Evolutionary conservation across 2,888 invertebrate genomes (phyloP).

Genomic region (Platycheirus rosarum): DNA sequence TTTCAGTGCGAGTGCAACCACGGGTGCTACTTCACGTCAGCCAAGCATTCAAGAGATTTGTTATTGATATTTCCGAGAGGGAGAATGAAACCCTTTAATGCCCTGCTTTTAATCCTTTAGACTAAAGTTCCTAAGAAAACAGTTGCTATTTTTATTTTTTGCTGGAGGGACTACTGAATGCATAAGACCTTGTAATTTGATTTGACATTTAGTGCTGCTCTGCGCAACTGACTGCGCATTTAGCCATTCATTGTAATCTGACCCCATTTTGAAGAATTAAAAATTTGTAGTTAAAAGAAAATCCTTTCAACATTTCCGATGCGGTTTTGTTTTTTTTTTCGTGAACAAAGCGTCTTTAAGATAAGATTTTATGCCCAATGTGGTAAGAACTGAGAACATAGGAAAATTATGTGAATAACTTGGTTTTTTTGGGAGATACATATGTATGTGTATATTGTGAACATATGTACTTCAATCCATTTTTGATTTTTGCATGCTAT

Average conservation of each 20-base stretch:
- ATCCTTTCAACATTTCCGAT: too few species aligned
- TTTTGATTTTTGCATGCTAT: too few species aligned
- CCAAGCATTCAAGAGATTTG: slow-evolving; percentile 34
- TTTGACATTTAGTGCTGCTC: slow-evolving; percentile 65
- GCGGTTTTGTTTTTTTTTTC: too few species aligned
- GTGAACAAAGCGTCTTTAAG: too few species aligned
- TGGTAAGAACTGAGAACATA: too few species aligned
- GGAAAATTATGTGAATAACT: too few species aligned
- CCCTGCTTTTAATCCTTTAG: slow-evolving; percentile 56
- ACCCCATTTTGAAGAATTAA: slow-evolving; percentile 52
- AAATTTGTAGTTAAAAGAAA: slow-evolving; percentile 9
- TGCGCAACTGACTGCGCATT: slow-evolving; percentile 54
- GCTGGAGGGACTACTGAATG: slow-evolving; percentile 15
- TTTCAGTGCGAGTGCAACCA: slow-evolving; percentile 1
- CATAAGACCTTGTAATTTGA: slow-evolving; percentile 65
- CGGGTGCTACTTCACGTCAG: slow-evolving; percentile 52
- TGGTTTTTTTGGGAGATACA: too few species aligned
- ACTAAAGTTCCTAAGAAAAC: slow-evolving; percentile 59
- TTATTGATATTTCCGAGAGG: slow-evolving; percentile 2
- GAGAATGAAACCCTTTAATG: slow-evolving; percentile 44
- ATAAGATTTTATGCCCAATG: too few species aligned
- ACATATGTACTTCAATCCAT: too few species aligned
- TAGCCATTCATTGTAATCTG: slow-evolving; percentile 67
- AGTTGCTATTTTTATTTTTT: slow-evolving; percentile 15
- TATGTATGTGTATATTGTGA: too few species aligned